These are phyloP conservation scores for Diaphora mendica DNA, from an alignment of 2,888 invertebrate species.

Conservation along the genomic window DNA sequence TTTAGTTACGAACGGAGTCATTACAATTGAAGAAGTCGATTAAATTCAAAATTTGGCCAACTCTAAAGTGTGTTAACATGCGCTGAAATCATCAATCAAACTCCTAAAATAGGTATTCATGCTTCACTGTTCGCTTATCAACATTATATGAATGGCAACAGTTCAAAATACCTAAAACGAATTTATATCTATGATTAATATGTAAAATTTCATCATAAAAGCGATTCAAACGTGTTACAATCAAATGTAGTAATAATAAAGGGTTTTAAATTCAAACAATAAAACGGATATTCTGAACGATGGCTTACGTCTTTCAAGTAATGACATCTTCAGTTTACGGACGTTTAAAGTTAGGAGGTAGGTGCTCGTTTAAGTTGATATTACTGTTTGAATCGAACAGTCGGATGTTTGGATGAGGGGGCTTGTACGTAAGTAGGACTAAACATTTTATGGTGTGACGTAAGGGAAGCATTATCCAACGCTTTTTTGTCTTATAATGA, in stretches of 20 bases:
- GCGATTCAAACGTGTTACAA: conserved; percentile 71
- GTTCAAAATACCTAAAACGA: conserved; percentile 4
- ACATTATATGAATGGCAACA: neutral
- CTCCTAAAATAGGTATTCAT: conserved; percentile 1
- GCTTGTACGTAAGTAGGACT: conserved; percentile 34
- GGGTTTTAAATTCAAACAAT: conserved; percentile 81
- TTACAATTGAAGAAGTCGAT: neutral
- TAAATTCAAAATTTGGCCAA: neutral
- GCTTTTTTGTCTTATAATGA: neutral
- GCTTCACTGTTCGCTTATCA: neutral
- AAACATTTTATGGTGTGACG: conserved; percentile 41
- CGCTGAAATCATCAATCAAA: neutral
- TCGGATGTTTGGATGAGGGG: conserved; percentile 27
- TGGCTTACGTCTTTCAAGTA: conserved; percentile 75
- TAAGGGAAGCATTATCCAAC: conserved; percentile 2
- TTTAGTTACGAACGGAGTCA: neutral
- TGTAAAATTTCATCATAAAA: conserved; percentile 67
- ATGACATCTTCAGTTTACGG: conserved; percentile 77
- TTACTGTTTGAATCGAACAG: conserved; percentile 58
- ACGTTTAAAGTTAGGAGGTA: conserved; percentile 75
- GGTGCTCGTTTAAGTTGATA: conserved; percentile 72
- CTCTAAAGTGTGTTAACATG: neutral
- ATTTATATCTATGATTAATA: conserved; percentile 42
- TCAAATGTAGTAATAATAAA: conserved; percentile 75
- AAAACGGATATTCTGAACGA: conserved; percentile 79